Percentiles rank a stretch among this genome's conserved stretches.
phyloP scores from a whole-genome alignment of 2,888 invertebrate genomes.

The Platypus cylindrus region DNA sequence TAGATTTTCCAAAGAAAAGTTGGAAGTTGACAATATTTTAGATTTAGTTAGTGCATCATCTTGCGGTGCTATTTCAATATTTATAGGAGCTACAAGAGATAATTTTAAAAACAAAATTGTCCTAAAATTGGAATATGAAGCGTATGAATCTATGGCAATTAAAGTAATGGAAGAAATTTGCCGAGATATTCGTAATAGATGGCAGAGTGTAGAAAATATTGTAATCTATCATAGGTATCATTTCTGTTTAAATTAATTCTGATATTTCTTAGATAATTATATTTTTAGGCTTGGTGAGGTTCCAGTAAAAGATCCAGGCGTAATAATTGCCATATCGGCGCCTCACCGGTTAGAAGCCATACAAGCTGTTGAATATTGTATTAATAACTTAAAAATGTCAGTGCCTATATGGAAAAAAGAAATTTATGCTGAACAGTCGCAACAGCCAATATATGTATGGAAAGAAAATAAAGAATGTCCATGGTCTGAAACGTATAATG shows the following conservation, averaged over 20 bases:
- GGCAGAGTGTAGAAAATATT: conserved; percentile 64
- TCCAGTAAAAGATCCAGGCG: conserved; percentile 73
- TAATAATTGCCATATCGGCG: conserved; percentile 81
- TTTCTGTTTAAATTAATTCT: neutral
- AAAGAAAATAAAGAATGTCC: conserved; percentile 74
- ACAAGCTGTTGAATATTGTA: conserved; percentile 68
- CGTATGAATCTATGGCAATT: conserved; percentile 83
- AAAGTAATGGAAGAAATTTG: conserved; percentile 74
- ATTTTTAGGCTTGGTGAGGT: conserved; percentile 62
- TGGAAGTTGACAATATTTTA: conserved; percentile 55
- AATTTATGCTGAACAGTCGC: conserved; percentile 57
- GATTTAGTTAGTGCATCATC: conserved; percentile 51
- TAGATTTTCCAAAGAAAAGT: conserved; percentile 50
- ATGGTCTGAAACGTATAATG: conserved; percentile 44
- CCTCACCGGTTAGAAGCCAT: conserved; percentile 75
- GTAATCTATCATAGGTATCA: conserved; percentile 74
- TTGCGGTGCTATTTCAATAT: conserved; percentile 82
- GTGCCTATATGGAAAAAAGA: conserved; percentile 98
- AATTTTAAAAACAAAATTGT: conserved; percentile 75
- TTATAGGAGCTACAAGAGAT: conserved; percentile 81
- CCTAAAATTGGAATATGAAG: conserved; percentile 82
- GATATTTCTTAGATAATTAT: conserved; percentile 1
- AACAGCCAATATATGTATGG: too few relatives aligned
- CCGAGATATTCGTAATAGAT: conserved; percentile 54
- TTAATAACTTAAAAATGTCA: conserved; percentile 70